phyloP scores from a whole-genome alignment of 2,888 invertebrate species.

The Ormia ochracea region DNA sequence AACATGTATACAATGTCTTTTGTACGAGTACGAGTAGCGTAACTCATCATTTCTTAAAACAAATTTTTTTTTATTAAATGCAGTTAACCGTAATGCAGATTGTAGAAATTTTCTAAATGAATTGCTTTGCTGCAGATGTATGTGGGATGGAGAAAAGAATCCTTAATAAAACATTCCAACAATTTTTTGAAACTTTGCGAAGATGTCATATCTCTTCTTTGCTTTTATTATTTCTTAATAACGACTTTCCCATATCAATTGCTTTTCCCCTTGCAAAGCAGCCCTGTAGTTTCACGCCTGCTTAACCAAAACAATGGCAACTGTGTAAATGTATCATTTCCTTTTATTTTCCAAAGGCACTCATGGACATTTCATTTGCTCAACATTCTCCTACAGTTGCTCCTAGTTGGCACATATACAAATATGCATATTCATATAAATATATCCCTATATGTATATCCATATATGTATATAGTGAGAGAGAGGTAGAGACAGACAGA shows the following conservation, averaged over 20 bases:
- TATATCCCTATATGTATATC: too few species aligned
- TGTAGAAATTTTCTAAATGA: constrained; percentile 72
- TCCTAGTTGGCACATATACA: too few species aligned
- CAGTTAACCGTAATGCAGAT: constrained; percentile 70
- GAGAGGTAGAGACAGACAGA: too few species aligned
- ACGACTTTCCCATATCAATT: neutral
- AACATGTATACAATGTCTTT: too few species aligned
- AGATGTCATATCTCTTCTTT: neutral
- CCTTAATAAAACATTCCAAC: neutral
- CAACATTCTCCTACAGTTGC: too few species aligned
- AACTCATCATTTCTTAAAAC: too few species aligned
- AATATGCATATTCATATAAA: too few species aligned
- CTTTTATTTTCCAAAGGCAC: too few species aligned
- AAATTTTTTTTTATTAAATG: neutral
- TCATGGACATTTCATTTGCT: too few species aligned
- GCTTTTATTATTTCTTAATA: neutral
- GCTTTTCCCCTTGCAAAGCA: neutral
- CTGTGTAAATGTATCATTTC: neutral
- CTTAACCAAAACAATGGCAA: neutral
- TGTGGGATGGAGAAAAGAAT: neutral
- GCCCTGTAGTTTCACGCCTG: neutral
- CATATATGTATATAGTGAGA: too few species aligned
- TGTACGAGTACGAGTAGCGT: too few species aligned
- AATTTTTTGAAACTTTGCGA: neutral
- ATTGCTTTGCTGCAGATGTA: constrained; percentile 52